A percentile compares a stretch with the other conserved stretches of the same genome.
Conservation (phyloP, 2,888 invertebrate genomes). For the Yponomeuta plumbellus region DNA sequence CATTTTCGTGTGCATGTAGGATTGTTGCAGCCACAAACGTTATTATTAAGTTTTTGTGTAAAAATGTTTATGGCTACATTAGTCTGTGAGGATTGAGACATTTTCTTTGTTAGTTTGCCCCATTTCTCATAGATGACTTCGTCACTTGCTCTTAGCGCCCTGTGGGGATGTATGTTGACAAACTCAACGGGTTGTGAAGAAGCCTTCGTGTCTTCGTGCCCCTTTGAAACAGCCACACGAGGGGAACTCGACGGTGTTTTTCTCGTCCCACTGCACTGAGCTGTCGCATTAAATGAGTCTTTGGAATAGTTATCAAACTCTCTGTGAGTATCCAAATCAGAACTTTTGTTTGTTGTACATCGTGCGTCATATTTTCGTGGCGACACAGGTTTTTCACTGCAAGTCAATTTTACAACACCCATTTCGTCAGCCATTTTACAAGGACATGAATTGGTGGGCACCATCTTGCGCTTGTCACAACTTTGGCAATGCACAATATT, state of each 20-base stretch:
- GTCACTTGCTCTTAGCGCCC: not conserved
- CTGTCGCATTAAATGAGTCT: not conserved
- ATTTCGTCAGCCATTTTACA: not conserved
- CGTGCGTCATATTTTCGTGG: not conserved
- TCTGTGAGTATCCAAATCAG: constrained; percentile 42
- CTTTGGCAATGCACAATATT: constrained; percentile 28
- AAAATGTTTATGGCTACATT: not conserved
- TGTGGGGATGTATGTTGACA: not conserved
- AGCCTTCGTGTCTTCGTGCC: not conserved
- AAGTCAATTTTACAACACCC: not conserved
- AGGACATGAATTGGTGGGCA: not conserved
- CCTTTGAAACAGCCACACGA: not conserved
- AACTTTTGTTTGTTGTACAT: constrained; percentile 30
- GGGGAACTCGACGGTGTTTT: not conserved
- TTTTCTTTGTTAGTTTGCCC: not conserved
- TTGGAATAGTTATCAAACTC: not conserved
- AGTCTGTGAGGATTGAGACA: constrained; percentile 13
- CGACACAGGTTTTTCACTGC: not conserved
- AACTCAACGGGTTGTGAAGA: not conserved
- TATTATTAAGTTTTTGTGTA: not conserved
- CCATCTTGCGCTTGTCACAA: not conserved
- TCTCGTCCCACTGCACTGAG: not conserved
- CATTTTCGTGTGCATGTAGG: not conserved
- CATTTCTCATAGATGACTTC: not conserved
- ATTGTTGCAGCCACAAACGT: not conserved